Evolutionary conservation across 2,888 invertebrate genomes (phyloP).

Genomic region (Mystacides longicornis): DNA sequence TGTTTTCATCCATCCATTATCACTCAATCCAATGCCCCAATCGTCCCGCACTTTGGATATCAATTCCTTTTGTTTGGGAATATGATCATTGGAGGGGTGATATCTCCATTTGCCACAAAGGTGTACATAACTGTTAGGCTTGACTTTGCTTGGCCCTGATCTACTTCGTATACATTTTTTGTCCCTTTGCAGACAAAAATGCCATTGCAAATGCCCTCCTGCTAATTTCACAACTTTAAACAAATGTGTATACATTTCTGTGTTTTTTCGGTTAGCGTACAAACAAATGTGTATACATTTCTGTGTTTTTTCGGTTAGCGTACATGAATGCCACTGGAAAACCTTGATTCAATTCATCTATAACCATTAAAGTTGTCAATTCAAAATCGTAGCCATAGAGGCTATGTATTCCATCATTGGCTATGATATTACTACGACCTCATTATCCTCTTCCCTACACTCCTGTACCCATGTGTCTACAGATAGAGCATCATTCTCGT

Average conservation of each 20-base stretch:
- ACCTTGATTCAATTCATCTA: too few species aligned
- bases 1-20: constrained; percentile 2
- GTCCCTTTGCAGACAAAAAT: too few species aligned
- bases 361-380: not conserved
- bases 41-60: not conserved
- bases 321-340: not conserved
- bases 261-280: not conserved
- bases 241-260: not conserved
- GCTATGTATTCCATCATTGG: not conserved
- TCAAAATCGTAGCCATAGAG: not conserved
- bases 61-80: not conserved
- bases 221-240: not conserved
- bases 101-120: not conserved
- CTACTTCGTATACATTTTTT: constrained; percentile 1
- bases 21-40: not conserved
- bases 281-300: not conserved
- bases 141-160: not conserved
- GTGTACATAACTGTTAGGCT: not conserved
- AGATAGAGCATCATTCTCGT: too few species aligned
- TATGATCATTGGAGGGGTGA: not conserved
- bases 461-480: too few species aligned
- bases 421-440: not conserved
- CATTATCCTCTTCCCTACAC: too few species aligned
- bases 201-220: not conserved
- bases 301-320: not conserved